Evolutionary conservation across 1,140 invertebrate genomes (phyloP).

Genomic region (Streblospio benedicti): DNA sequence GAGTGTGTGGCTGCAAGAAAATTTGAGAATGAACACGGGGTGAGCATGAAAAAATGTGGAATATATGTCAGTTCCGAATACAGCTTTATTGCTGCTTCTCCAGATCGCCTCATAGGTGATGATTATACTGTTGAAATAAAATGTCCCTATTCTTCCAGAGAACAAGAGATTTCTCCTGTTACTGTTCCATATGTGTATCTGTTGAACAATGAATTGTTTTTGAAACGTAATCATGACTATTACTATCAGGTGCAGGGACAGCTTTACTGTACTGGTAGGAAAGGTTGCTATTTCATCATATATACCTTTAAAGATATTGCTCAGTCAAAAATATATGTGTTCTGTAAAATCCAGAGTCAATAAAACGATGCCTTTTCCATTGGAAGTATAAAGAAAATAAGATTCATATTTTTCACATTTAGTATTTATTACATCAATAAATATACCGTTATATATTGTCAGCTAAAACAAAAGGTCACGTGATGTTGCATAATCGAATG

Average conservation of each 20-base stretch:
- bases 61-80: constrained; percentile 9
- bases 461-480: too few relatives aligned
- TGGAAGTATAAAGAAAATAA: too few relatives aligned
- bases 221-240: constrained; percentile 15
- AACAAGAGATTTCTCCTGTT: background rate
- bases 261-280: constrained; percentile 13
- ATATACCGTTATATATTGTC: too few relatives aligned
- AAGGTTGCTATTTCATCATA: constrained; percentile 21
- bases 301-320: constrained; percentile 15
- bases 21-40: constrained; percentile 8
- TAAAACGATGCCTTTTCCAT: too few relatives aligned
- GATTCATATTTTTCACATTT: too few relatives aligned
- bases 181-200: constrained; percentile 13
- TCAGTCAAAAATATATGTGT: too few relatives aligned
- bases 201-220: constrained; percentile 10
- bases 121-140: constrained; percentile 20
- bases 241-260: constrained; percentile 19
- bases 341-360: too few relatives aligned
- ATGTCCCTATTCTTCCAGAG: constrained; percentile 5
- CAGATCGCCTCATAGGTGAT: constrained; percentile 18
- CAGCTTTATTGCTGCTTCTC: constrained; percentile 21
- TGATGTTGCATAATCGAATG: too few relatives aligned
- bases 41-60: constrained; percentile 15
- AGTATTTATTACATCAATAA: too few relatives aligned
- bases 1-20: constrained; percentile 17